Conservation (phyloP, 2,113 vertebrate genomes). For the Perognathus longimembris region DNA sequence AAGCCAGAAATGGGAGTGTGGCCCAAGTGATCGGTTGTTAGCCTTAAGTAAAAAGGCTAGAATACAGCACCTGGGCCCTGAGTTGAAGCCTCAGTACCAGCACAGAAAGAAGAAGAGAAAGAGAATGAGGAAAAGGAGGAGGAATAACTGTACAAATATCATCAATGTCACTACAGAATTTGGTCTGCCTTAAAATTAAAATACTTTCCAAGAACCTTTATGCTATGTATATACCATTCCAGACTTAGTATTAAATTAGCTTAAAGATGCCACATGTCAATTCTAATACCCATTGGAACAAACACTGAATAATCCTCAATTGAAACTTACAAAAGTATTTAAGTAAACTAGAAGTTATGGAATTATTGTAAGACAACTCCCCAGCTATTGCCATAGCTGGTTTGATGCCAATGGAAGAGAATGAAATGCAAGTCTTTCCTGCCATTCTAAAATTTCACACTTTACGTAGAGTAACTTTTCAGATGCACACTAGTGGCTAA, state of each 20-base stretch:
- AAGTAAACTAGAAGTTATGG: neutral
- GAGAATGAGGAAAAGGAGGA: no score
- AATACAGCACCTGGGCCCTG: no score
- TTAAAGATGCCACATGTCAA: neutral
- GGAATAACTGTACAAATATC: neutral
- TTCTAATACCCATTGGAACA: neutral
- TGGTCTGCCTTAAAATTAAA: neutral
- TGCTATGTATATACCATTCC: neutral
- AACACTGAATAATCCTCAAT: neutral
- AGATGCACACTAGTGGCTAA: neutral
- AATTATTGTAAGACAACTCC: neutral
- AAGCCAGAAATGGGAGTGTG: no score
- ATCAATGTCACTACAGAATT: neutral
- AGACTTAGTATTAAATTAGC: neutral
- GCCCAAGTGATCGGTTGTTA: no score
- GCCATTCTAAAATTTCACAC: neutral
- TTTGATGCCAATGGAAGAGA: neutral
- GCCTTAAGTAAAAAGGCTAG: no score
- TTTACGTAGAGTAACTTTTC: neutral
- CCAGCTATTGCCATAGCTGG: no score
- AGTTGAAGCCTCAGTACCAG: no score
- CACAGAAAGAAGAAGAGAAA: neutral
- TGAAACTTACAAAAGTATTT: neutral
- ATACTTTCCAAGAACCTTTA: neutral
- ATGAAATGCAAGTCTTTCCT: neutral